Conservation (phyloP, 2,888 invertebrate species). For the Eilema griseolum region DNA sequence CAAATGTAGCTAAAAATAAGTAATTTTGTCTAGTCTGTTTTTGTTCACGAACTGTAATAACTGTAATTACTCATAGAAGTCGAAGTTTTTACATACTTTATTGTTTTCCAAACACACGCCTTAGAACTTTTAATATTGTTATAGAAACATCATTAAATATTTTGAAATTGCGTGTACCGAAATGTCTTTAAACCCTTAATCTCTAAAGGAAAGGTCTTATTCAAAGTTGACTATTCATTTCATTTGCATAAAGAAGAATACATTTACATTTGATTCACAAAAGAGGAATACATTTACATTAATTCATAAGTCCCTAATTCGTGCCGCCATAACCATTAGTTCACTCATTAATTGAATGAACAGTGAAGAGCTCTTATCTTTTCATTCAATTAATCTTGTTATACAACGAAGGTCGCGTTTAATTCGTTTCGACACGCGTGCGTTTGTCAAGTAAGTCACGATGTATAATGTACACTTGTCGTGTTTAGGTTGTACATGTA, state of each 20-base stretch:
- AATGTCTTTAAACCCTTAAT: constrained; percentile 1
- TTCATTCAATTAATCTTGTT: constrained; percentile 68
- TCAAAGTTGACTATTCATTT: constrained; percentile 18
- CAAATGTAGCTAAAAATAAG: constrained; percentile 16
- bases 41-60: constrained; percentile 29
- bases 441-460: constrained; percentile 37
- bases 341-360: constrained; percentile 61
- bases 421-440: constrained; percentile 53
- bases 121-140: neutral
- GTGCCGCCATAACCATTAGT: constrained; percentile 45
- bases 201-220: constrained; percentile 16
- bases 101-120: constrained; percentile 11
- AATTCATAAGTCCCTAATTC: constrained; percentile 49
- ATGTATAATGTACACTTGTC: constrained; percentile 30
- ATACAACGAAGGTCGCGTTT: constrained; percentile 54
- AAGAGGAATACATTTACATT: constrained; percentile 33
- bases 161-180: constrained; percentile 2
- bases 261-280: constrained; percentile 39
- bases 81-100: constrained; percentile 36
- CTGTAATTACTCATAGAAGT: constrained; percentile 19
- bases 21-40: constrained; percentile 33
- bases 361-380: constrained; percentile 56
- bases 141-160: neutral
- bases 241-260: constrained; percentile 30
- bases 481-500: constrained; percentile 39